A percentile compares a stretch with the other conserved stretches of the same genome.
phyloP scores from a whole-genome alignment of 92 coral and sea anemone genomes.

The Zoanthus solanderi region DNA sequence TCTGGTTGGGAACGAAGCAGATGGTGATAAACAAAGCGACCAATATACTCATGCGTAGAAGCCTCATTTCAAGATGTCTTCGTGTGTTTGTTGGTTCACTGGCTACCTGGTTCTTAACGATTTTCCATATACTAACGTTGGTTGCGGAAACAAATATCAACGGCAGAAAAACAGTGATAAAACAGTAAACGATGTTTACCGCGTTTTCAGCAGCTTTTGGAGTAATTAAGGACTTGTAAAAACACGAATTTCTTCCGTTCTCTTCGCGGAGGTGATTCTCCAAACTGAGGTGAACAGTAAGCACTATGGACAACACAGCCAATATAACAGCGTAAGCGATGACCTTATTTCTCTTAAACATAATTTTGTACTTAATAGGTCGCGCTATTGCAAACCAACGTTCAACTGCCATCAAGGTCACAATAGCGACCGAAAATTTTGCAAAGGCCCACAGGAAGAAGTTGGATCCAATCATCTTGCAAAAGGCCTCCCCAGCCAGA shows the following conservation, averaged over 20 bases:
- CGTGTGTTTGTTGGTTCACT: conserved; percentile 15
- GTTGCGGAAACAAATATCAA: conserved; percentile 20
- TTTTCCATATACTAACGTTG: background rate
- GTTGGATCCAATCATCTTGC: conserved; percentile 18
- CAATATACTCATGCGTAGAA: conserved; percentile 23
- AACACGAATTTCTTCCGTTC: background rate
- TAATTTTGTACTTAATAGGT: conserved; percentile 3
- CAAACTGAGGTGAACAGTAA: background rate
- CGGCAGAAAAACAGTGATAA: conserved; percentile 26
- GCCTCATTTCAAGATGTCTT: conserved; percentile 30
- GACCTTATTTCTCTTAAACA: background rate
- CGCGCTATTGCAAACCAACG: conserved; percentile 40
- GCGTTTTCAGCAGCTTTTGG: conserved; percentile 32
- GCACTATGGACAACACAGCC: background rate
- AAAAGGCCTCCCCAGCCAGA: conserved; percentile 9
- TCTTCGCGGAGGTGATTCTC: background rate
- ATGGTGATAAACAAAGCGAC: conserved; percentile 14
- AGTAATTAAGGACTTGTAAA: conserved; percentile 3
- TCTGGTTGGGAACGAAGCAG: conserved; percentile 41
- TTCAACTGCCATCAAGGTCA: conserved; percentile 31
- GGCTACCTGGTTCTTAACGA: conserved; percentile 5
- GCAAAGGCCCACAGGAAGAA: conserved; percentile 34
- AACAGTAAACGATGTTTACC: background rate
- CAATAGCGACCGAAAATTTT: conserved; percentile 32
- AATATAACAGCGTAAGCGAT: background rate